Percentiles rank a stretch among this genome's conserved stretches.
phyloP scores from a whole-genome alignment of 1,140 invertebrate species.

The Grapholita molesta region DNA sequence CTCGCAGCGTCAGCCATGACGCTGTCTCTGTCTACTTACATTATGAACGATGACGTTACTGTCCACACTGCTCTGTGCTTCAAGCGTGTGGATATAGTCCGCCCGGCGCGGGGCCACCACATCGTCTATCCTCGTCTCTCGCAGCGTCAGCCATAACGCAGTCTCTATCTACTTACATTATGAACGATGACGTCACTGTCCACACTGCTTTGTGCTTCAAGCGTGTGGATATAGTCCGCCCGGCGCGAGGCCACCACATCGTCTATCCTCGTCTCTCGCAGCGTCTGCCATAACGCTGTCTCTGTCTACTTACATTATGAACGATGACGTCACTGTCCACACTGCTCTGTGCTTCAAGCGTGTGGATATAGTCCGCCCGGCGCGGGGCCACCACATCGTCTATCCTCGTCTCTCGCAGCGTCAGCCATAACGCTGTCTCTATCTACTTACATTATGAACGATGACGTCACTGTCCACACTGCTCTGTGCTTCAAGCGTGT shows the following conservation, averaged over 20 bases:
- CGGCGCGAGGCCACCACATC: conserved; percentile 60
- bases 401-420: conserved; percentile 63
- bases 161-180: too few species aligned
- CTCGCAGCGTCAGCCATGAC: conserved; percentile 49
- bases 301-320: too few species aligned
- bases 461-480: conserved; percentile 75
- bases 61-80: conserved; percentile 74
- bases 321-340: conserved; percentile 74
- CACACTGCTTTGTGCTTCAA: conserved; percentile 73
- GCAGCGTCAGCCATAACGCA: conserved; percentile 47
- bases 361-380: conserved; percentile 65
- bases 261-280: conserved; percentile 68
- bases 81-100: conserved; percentile 68
- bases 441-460: too few species aligned
- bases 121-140: conserved; percentile 70
- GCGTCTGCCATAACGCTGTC: conserved; percentile 49
- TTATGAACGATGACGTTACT: conserved; percentile 75
- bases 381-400: conserved; percentile 65
- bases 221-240: conserved; percentile 66
- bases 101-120: conserved; percentile 58
- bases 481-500: conserved; percentile 71
- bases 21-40: too few species aligned
- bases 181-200: conserved; percentile 75
- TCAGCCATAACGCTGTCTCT: conserved; percentile 57
- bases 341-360: conserved; percentile 72